Conservation (phyloP, 2,888 invertebrate species). For the Leuctra nigra region DNA sequence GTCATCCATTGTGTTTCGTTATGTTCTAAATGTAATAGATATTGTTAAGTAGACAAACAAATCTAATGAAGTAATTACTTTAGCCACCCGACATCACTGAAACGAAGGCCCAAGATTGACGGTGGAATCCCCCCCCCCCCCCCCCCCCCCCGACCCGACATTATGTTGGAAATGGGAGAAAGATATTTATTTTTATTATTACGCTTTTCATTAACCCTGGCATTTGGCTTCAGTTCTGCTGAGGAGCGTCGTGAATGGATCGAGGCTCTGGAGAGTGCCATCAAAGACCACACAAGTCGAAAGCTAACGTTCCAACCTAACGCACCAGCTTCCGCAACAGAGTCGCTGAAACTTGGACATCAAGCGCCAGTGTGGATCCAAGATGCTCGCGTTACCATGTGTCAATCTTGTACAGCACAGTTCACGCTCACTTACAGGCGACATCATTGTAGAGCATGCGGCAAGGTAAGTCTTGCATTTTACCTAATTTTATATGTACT, state of each 20-base stretch:
- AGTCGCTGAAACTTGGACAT: background rate
- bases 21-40: no score
- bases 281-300: conserved; percentile 42
- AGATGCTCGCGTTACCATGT: conserved; percentile 54
- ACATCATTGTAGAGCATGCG: conserved; percentile 61
- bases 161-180: no score
- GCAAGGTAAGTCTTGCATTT: conserved; percentile 46
- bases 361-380: conserved; percentile 52
- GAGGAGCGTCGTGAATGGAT: conserved; percentile 48
- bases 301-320: conserved; percentile 38
- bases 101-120: no score
- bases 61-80: no score
- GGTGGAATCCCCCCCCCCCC: no score
- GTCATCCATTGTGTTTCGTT: no score
- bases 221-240: no score
- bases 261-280: conserved; percentile 42
- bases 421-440: conserved; percentile 57
- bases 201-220: no score
- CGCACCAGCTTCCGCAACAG: background rate
- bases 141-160: no score
- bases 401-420: conserved; percentile 54
- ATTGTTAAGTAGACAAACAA: no score
- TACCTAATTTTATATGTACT: background rate
- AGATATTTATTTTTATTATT: no score
- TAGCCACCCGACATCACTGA: no score